Percentiles rank a stretch among this genome's conserved stretches.
Conservation (phyloP, 2,888 invertebrate species). For the Asteroscopus sphinx region DNA sequence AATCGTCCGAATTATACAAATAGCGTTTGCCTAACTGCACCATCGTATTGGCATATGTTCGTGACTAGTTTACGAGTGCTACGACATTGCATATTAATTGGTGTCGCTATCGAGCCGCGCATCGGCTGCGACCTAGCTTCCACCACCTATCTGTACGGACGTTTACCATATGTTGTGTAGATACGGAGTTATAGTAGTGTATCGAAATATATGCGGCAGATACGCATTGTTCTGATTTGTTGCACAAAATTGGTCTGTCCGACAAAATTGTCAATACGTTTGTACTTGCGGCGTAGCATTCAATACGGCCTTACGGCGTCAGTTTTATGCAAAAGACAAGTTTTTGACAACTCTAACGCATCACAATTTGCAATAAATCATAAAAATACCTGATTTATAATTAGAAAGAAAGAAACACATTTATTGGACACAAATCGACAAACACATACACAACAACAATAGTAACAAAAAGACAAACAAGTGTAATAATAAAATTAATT, state of each 20-base stretch:
- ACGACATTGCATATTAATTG: conserved; percentile 89
- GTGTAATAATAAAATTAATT: too few relatives aligned
- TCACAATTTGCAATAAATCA: too few relatives aligned
- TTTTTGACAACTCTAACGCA: not conserved
- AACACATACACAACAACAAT: too few relatives aligned
- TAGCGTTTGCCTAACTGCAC: conserved; percentile 84
- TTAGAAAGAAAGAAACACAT: too few relatives aligned
- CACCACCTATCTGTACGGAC: conserved; percentile 60
- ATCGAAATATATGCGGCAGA: conserved; percentile 23
- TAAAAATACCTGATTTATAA: too few relatives aligned
- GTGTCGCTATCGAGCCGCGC: conserved; percentile 84
- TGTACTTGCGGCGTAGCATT: not conserved
- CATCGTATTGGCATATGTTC: conserved; percentile 88
- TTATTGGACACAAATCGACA: too few relatives aligned
- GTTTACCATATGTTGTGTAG: conserved; percentile 47
- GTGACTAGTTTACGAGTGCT: conserved; percentile 88
- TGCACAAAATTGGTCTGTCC: not conserved
- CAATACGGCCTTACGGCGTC: not conserved
- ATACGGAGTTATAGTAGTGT: conserved; percentile 27
- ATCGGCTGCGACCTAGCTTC: conserved; percentile 82
- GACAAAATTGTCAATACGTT: not conserved
- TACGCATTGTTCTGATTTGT: conserved; percentile 19
- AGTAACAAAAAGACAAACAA: too few relatives aligned
- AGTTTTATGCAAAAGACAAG: not conserved
- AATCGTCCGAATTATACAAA: conserved; percentile 86